Conservation (phyloP, 1,140 invertebrate species). For the Odontomachus brunneus region DNA sequence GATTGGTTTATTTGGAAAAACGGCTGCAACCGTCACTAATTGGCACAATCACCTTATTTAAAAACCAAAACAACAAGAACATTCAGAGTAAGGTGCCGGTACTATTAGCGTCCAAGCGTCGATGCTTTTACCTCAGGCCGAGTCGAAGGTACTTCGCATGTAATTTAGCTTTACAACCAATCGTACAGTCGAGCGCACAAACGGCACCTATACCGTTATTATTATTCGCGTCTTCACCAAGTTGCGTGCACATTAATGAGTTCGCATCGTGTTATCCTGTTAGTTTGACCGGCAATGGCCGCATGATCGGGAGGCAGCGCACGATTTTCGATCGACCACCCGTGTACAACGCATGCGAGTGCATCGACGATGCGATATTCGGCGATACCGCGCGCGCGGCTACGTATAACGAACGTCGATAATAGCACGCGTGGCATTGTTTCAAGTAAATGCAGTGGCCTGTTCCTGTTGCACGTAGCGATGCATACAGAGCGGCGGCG, state of each 20-base stretch:
- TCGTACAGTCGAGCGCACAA: background rate
- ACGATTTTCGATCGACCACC: background rate
- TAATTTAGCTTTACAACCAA: too few species aligned
- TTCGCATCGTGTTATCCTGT: background rate
- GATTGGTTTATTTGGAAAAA: too few species aligned
- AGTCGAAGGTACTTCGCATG: too few species aligned
- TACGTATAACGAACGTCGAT: constrained; percentile 25
- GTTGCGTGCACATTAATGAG: background rate
- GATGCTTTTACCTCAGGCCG: too few species aligned
- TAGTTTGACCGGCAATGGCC: background rate
- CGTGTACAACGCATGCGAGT: background rate
- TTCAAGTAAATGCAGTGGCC: constrained; percentile 23
- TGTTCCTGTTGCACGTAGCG: background rate
- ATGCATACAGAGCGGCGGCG: background rate
- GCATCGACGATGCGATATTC: background rate
- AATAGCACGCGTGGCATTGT: constrained; percentile 14
- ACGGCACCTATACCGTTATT: background rate
- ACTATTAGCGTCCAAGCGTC: too few species aligned
- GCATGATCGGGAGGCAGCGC: background rate
- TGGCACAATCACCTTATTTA: too few species aligned
- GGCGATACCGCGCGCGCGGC: background rate
- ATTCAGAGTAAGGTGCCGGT: too few species aligned
- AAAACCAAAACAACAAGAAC: too few species aligned
- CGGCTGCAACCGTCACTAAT: too few species aligned
- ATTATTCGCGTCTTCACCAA: background rate